phyloP scores from a whole-genome alignment of 2,797 vertebrate species.

The Aquila chrysaetos region DNA sequence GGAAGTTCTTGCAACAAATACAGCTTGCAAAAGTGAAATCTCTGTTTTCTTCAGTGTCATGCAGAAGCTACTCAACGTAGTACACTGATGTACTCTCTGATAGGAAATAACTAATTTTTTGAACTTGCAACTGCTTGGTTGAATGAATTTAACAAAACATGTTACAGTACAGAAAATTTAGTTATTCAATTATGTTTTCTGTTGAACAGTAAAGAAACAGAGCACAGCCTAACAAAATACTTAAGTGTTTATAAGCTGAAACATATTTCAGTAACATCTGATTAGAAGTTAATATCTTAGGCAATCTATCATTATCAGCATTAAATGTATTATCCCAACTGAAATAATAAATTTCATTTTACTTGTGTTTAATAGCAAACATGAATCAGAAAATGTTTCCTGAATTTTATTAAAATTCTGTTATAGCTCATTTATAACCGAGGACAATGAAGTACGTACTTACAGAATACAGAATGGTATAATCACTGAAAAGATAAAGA shows the following conservation, averaged over 20 bases:
- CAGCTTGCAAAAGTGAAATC: background rate
- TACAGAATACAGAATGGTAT: background rate
- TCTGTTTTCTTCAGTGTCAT: background rate
- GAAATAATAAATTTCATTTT: conserved; percentile 45
- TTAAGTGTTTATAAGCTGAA: conserved; percentile 14
- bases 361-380: conserved; percentile 20
- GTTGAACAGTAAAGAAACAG: background rate
- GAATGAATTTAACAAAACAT: background rate
- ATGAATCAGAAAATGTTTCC: conserved; percentile 38
- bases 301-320: background rate
- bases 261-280: conserved; percentile 17
- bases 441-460: conserved; percentile 19
- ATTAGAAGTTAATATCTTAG: conserved; percentile 21
- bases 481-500: conserved; percentile 42
- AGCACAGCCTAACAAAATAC: background rate
- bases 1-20: background rate
- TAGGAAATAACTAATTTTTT: background rate
- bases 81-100: background rate
- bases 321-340: conserved; percentile 12
- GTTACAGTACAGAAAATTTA: background rate
- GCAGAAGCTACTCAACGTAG: background rate
- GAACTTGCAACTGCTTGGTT: background rate
- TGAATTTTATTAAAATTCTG: conserved; percentile 45
- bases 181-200: background rate
- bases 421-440: conserved; percentile 40